Evolutionary conservation across 1,140 invertebrate species (phyloP).

Genomic region (Drosophila bocqueti): DNA sequence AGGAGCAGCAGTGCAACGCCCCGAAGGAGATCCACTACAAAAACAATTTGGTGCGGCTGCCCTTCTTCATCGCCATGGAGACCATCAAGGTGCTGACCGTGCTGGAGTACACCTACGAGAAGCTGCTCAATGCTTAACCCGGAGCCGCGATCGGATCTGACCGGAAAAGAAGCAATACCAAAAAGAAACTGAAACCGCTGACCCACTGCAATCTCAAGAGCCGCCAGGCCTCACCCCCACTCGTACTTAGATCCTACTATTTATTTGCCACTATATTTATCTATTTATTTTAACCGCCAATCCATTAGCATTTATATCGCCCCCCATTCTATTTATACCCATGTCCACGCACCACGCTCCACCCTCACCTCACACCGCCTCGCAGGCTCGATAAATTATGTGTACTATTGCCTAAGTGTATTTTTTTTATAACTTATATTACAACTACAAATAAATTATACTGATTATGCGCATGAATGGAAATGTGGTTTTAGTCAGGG

Average conservation of each 20-base stretch:
- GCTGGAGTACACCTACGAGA: constrained; percentile 22
- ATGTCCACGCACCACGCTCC: not conserved
- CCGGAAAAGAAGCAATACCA: constrained; percentile 10
- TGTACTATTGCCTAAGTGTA: constrained; percentile 11
- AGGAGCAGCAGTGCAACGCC: not conserved
- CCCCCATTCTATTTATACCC: constrained; percentile 33
- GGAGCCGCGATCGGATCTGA: not conserved
- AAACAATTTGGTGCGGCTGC: fast-evolving
- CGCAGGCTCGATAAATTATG: constrained; percentile 42
- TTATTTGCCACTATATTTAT: constrained; percentile 21
- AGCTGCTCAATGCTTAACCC: constrained; percentile 1
- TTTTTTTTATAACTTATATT: constrained; percentile 30
- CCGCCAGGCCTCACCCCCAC: not conserved
- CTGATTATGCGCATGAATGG: constrained; percentile 1
- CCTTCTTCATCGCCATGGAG: constrained; percentile 28
- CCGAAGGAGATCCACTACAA: not conserved
- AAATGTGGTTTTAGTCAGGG: not conserved
- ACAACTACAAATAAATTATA: constrained; percentile 26
- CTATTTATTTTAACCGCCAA: constrained; percentile 3
- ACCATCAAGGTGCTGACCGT: constrained; percentile 35
- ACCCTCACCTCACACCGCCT: constrained; percentile 21
- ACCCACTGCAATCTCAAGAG: constrained; percentile 32
- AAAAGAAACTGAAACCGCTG: constrained; percentile 24
- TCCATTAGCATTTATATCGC: constrained; percentile 26
- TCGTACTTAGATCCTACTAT: constrained; percentile 23